phyloP scores from a whole-genome alignment of 2,113 vertebrate species.

The Cinclus mexicanus region DNA sequence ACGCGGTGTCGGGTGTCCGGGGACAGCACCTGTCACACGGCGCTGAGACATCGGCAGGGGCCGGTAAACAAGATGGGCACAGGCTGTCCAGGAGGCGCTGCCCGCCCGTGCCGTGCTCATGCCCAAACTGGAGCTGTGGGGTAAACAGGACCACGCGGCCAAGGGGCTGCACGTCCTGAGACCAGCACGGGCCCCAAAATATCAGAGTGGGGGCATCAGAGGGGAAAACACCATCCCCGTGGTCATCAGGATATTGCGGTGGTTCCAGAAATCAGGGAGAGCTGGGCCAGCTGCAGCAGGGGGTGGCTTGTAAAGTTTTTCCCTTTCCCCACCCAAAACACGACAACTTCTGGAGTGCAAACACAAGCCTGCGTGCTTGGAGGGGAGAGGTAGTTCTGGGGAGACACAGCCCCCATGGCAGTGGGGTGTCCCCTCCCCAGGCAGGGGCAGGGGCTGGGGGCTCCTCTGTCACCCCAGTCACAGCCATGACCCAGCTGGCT shows the following conservation, averaged over 20 bases:
- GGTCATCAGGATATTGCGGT: fast-evolving
- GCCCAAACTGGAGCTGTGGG: background rate
- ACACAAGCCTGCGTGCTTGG: background rate
- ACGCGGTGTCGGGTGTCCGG: slow-evolving; percentile 66
- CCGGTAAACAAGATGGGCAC: slow-evolving; percentile 75
- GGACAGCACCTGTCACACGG: slow-evolving; percentile 69
- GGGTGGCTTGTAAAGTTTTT: background rate
- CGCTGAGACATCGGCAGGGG: slow-evolving; percentile 20
- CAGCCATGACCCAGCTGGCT: background rate
- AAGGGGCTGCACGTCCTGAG: fast-evolving
- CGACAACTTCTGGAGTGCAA: fast-evolving
- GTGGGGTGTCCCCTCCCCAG: background rate
- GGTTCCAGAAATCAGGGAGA: background rate
- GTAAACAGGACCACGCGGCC: background rate
- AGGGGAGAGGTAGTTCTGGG: background rate
- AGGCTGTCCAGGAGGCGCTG: slow-evolving; percentile 55
- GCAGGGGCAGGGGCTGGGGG: background rate
- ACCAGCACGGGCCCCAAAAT: fast-evolving
- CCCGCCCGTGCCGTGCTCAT: background rate
- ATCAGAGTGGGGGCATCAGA: fast-evolving
- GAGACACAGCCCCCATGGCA: fast-evolving
- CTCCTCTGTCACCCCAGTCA: background rate
- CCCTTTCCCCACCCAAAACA: background rate
- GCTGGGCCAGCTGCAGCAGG: fast-evolving
- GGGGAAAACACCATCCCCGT: fast-evolving